Evolutionary conservation across 2,113 vertebrate species (phyloP).

Genomic region (Tyrannus savana): DNA sequence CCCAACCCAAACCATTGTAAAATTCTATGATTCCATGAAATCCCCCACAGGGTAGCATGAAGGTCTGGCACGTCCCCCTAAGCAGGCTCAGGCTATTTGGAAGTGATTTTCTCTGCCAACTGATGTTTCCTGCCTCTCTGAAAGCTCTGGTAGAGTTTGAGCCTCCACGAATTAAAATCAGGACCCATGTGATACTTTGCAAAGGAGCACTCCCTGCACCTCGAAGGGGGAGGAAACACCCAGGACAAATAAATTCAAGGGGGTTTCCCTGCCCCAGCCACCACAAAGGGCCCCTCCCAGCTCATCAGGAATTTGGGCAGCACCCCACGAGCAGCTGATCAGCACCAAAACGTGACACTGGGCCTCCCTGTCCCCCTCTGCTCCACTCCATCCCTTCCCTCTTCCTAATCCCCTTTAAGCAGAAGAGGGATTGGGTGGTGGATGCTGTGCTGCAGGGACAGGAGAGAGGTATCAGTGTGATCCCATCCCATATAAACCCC

Average conservation of each 20-base stretch:
- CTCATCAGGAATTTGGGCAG: not conserved
- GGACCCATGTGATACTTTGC: not conserved
- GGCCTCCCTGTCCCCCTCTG: not conserved
- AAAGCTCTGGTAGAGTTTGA: not conserved
- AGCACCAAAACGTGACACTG: fast-evolving
- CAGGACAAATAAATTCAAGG: not conserved
- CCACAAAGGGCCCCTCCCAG: too few species aligned
- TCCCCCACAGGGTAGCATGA: fast-evolving
- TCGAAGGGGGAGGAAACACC: not conserved
- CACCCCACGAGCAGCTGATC: fast-evolving
- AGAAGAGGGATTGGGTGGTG: not conserved
- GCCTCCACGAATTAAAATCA: not conserved
- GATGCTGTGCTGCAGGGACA: fast-evolving
- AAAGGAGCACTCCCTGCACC: not conserved
- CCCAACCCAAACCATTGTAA: not conserved
- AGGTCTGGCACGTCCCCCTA: not conserved
- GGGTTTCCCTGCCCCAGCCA: not conserved
- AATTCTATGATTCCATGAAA: not conserved
- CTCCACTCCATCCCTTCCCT: not conserved
- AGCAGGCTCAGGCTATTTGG: not conserved
- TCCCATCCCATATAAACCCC: not conserved
- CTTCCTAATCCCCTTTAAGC: not conserved
- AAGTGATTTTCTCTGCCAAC: not conserved
- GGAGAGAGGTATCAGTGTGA: fast-evolving
- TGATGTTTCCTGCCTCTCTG: not conserved